Percentiles rank a stretch among this genome's conserved stretches.
Evolutionary conservation across 2,797 vertebrate genomes (phyloP).

Genomic region (Pseudocheirus occidentalis): DNA sequence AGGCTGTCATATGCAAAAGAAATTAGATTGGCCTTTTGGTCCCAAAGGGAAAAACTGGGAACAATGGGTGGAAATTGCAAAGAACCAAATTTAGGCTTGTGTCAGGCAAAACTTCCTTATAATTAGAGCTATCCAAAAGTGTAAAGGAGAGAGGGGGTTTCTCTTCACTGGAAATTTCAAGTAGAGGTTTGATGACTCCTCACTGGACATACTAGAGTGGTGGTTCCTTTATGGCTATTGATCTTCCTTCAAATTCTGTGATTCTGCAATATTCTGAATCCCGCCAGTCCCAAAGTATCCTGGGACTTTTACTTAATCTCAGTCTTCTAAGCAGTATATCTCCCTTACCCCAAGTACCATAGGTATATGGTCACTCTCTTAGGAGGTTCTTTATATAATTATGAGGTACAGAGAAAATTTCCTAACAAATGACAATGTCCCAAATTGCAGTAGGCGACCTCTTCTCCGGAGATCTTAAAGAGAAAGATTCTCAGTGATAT

Average conservation of each 20-base stretch:
- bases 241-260: background rate
- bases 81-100: background rate
- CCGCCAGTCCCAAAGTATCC: background rate
- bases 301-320: background rate
- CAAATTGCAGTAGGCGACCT: background rate
- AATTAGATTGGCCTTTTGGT: background rate
- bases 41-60: background rate
- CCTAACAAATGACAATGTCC: background rate
- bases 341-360: background rate
- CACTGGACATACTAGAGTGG: background rate
- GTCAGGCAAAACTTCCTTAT: background rate
- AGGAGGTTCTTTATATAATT: background rate
- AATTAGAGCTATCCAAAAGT: background rate
- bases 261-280: background rate
- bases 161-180: background rate
- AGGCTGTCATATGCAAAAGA: background rate
- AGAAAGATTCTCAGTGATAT: background rate
- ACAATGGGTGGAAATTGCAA: background rate
- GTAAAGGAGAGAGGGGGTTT: background rate
- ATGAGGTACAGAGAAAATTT: background rate
- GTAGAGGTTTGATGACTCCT: background rate
- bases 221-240: background rate
- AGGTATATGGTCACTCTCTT: background rate
- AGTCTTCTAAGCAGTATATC: background rate
- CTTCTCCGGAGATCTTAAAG: background rate